Conservation (phyloP, 2,113 vertebrate species). For the Tylochromis polylepis region DNA sequence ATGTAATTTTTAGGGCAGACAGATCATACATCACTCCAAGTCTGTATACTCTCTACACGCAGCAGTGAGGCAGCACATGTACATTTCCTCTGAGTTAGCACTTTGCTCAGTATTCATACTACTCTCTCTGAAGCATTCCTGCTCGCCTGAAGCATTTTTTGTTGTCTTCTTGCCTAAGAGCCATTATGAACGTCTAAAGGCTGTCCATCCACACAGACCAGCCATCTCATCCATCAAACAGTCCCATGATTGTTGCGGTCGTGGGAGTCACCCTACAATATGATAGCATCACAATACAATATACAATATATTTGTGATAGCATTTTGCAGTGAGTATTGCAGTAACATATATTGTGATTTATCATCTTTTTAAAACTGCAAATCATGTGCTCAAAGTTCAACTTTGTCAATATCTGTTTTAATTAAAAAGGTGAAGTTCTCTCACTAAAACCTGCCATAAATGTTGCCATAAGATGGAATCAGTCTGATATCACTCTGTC, state of each 20-base stretch:
- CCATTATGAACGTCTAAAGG: not conserved
- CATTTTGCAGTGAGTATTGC: accelerated
- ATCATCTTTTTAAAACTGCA: accelerated
- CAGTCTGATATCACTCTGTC: not conserved
- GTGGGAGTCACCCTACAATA: not conserved
- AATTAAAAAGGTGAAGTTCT: not conserved
- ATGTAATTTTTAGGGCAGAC: not conserved
- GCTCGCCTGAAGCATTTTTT: not conserved
- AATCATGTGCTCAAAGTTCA: not conserved
- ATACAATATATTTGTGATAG: not conserved
- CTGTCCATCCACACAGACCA: not conserved
- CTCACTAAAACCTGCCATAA: not conserved
- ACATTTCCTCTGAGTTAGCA: conserved; percentile 10
- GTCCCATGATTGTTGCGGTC: not conserved
- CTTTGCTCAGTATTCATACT: not conserved
- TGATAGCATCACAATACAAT: not conserved
- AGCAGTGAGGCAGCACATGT: not conserved
- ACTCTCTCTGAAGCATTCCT: not conserved
- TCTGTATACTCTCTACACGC: not conserved
- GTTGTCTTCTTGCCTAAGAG: conserved; percentile 1
- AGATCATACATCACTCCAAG: conserved; percentile 17
- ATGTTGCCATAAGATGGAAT: accelerated
- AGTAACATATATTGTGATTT: not conserved
- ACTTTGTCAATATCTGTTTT: not conserved
- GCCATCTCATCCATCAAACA: conserved; percentile 8